Base-by-base conservation (phyloP, 2,888 invertebrate species). In the Trissolcus brochymenae region DNA sequence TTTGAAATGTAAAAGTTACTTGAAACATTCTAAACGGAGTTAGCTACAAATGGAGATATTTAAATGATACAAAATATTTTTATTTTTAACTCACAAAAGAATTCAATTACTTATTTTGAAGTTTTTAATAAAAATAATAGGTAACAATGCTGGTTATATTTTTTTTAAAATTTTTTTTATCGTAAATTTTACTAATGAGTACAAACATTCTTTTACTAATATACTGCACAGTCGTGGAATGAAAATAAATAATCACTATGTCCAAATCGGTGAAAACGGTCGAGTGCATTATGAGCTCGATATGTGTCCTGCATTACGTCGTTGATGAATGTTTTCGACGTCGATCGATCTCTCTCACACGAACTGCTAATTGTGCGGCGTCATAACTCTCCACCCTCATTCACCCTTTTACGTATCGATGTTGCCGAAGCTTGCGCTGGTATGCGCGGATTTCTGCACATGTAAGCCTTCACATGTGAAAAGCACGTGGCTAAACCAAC, bases 271-370 rank as follows among this genome's bases (percentile, higher is more conserved):
- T 76, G 83, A 83, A 82, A 84, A 82, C 81, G 81, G 82, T 77
- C 62, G 80, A 82, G 82, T 83, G 79, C 81, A 80, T 80, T 81
- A 82, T 81, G 81, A 82, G 83, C 82, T 83, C 81, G 82, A 83
- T 83, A 83, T 83, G 82, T 81, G 84, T 82, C 79, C 83, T 75
- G 84, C 85, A 85, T 87, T 86, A 86, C 86, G 82, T 81, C 82
- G 86, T 84, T 88, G 88, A 88, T 88, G 86, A 86, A 88, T 89
- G 88, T 88, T 86, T 87, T 83, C 85, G 83, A 81, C 84, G 82
- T 83, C 87, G 86, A 89, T 89, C 88, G 89, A 89, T 89, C 89
- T 89, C 87, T 88, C 88, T 87, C 88, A 87, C 88, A 87, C 87
- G 85, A 88, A 86, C 88, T 88, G 88, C 88, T 89, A 89, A 89